Base-by-base conservation (phyloP, 2,113 vertebrate genomes). In the Actenoides lindsayi region DNA sequence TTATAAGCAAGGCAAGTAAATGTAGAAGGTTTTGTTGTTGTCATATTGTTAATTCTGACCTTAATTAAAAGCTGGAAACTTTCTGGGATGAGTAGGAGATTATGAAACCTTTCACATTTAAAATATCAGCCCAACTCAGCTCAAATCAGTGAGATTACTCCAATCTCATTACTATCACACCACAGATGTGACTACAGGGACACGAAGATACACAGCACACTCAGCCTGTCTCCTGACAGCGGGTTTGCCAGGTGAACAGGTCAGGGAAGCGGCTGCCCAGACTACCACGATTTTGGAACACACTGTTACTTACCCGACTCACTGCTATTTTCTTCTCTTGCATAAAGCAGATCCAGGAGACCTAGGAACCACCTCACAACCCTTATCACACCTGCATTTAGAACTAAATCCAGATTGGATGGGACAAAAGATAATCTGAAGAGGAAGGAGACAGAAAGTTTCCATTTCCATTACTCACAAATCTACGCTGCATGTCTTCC, bases 1-100 rank as follows among this genome's bases (percentile, higher is more conserved):
- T 96, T 93, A 85, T 10, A 94, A 65, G 74, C 77, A 84, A 87
- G 69, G 37, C 83, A 50, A 50, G 77, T 73, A 84, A 81, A 87
- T 41, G 80, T 8, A 69, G 87, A 71, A 83, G 93, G 91, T 84
- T 95, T 89, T 82, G 57, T 91, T 93, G 69, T 64, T 20, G 9
- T 65, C 21, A 8, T 79, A 59, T 68, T 87, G 88, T 94, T 78
- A 56, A 89, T 87, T 87, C 78, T 87, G 65, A 92, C 91, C 89
- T 96, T 93, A 96, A 95, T 81, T 79, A 95, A 94, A 93, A 69
- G 93, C 77, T 63, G 59, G 42, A 90, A 97, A 97, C 65, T 95
- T 96, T 91, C 83, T 65, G 81, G 80, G 87, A 90, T 96, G 80
- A 79, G 74, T 7, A 91, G 70, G 44, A 93, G 94, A 95, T 92